phyloP scores from a whole-genome alignment of 2,888 invertebrate genomes.

The Melieria crassipennis region DNA sequence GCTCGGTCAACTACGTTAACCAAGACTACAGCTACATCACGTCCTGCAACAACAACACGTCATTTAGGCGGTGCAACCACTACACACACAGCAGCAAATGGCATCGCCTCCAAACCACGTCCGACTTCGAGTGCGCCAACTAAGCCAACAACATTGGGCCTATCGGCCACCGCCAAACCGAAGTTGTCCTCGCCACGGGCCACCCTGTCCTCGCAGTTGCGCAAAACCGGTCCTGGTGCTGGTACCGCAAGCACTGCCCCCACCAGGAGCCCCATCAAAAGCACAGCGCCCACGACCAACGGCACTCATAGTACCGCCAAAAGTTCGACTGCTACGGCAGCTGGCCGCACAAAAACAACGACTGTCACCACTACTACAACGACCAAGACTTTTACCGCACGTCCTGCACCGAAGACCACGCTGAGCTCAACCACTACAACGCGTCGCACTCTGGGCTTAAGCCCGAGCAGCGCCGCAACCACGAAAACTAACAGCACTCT shows the following conservation, averaged over 20 bases:
- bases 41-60: constrained; percentile 41
- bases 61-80: constrained; percentile 34
- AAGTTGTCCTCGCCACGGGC: constrained; percentile 57
- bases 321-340: constrained; percentile 29
- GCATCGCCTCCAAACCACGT: constrained; percentile 47
- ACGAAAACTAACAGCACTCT: constrained; percentile 31
- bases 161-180: constrained; percentile 50
- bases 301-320: constrained; percentile 24
- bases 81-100: constrained; percentile 38
- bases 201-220: constrained; percentile 56
- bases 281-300: constrained; percentile 39
- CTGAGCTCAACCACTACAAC: constrained; percentile 42
- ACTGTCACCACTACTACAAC: constrained; percentile 46
- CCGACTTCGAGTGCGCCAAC: constrained; percentile 37
- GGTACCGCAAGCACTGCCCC: constrained; percentile 18
- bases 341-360: constrained; percentile 43
- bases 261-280: constrained; percentile 51
- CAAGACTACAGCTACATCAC: constrained; percentile 39
- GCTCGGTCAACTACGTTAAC: constrained; percentile 44
- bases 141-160: constrained; percentile 49
- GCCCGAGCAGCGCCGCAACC: constrained; percentile 24
- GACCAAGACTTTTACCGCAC: constrained; percentile 58
- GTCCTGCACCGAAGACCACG: constrained; percentile 58
- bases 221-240: constrained; percentile 47
- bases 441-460: constrained; percentile 44